A percentile compares a stretch with the other conserved stretches of the same genome.
phyloP scores from a whole-genome alignment of 2,113 vertebrate genomes.

The Grantiella picta region DNA sequence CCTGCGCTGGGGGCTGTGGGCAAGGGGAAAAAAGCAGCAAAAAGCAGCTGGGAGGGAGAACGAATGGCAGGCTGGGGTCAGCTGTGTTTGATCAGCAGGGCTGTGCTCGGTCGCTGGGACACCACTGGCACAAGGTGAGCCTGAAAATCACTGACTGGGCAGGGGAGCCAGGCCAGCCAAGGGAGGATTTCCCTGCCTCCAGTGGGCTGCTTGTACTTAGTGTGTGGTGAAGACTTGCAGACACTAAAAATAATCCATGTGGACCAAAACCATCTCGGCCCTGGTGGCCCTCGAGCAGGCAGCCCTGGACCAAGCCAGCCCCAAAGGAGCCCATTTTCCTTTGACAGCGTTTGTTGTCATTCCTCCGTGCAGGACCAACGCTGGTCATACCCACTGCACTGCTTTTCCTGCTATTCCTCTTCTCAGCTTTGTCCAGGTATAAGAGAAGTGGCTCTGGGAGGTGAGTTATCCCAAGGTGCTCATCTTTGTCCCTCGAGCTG shows the following conservation, averaged over 20 bases:
- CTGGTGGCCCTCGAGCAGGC: rapidly evolving
- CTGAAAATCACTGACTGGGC: neutral
- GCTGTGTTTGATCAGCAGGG: rapidly evolving
- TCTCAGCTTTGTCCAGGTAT: neutral
- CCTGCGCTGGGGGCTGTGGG: neutral
- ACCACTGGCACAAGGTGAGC: neutral
- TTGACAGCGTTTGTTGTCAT: neutral
- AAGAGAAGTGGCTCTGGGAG: neutral
- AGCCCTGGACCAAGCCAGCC: neutral
- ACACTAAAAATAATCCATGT: neutral
- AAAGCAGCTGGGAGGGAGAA: neutral
- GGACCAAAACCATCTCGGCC: rapidly evolving
- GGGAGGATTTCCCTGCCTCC: neutral
- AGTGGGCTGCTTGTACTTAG: neutral
- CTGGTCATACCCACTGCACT: neutral
- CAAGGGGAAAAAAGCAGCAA: neutral
- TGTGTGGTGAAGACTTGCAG: neutral
- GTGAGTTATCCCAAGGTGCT: neutral
- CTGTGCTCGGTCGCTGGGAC: rapidly evolving
- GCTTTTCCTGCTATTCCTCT: neutral
- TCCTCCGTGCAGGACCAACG: rapidly evolving
- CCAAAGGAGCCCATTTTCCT: neutral
- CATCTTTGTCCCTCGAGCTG: neutral
- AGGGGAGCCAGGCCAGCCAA: neutral
- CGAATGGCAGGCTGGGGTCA: neutral